Evolutionary conservation across 2,888 invertebrate genomes (phyloP), one percentile per base, ranked within the genome.

Genomic region (Polymixis flavicincta): DNA sequence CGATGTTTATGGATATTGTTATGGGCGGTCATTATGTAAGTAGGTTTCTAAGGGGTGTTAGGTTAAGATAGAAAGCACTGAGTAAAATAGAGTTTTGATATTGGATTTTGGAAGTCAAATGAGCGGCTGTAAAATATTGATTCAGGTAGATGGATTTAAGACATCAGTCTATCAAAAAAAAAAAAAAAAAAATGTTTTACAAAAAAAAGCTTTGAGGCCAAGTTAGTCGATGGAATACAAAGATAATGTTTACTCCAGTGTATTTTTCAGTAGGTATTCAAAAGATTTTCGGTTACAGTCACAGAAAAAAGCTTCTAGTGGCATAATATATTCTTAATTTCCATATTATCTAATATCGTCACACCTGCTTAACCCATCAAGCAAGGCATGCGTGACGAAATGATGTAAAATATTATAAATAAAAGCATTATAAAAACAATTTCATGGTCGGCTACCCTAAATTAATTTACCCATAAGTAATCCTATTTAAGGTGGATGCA

Each of bases 31-130:
- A 73, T 86, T 79, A 73, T 70, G 59, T 32, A 59, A 78, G 65
- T 85, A 42, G 78, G 73, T 66, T 68, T 60, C 8, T 59, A 7
- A 85, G 82, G 76, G 87, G 17, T 82, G 75, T 64, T 61, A 13
- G 8, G 9, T 55, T 42, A 25, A 25, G n/a, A n/a, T 28, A 0
- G 0, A 28, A 17, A 7, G 11, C 25, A 61, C 1, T 50, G 2
- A 5, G 2, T n/a, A n/a, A n/a, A n/a, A n/a, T 22, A 45, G 9
- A 52, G 11, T 25, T 32, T 45, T 7, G 8, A 42, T 25, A 13
- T 54, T 66, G 32, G 3, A 37, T 37, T 37, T 54, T 37, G 17
- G 37, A n/a, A 54, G 37, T 7, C 11, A 54, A 17, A 8, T 32
- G 50, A 13, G 22, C n/a, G 8, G 5, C 22, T n/a, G 22, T 37